These are phyloP conservation scores for Cryptophagus acutangulus DNA, from an alignment of 2,888 invertebrate species.

Conservation along the genomic window DNA sequence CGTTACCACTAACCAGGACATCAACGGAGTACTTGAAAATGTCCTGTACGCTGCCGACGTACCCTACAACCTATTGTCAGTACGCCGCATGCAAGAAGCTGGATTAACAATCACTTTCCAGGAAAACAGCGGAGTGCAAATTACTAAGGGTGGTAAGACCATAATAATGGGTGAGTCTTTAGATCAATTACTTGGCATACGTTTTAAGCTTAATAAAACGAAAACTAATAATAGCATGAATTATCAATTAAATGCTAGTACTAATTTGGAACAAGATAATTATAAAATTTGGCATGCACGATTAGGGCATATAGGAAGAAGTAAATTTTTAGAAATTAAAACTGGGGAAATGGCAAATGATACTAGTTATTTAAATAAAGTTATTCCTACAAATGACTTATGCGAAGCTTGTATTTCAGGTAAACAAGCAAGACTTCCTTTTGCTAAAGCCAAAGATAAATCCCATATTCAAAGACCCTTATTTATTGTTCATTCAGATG, in stretches of 20 bases:
- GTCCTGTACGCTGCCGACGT: constrained; percentile 35
- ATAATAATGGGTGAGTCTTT: constrained; percentile 11
- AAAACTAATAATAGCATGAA: too few species aligned
- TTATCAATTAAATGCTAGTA: too few species aligned
- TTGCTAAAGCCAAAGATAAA: constrained; percentile 16
- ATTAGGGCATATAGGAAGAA: constrained; percentile 16
- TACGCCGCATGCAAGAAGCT: constrained; percentile 20
- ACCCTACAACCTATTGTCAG: constrained; percentile 34
- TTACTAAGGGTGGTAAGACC: constrained; percentile 10
- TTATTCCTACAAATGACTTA: constrained; percentile 13
- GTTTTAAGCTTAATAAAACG: constrained; percentile 8
- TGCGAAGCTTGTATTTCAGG: constrained; percentile 21
- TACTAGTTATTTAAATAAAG: constrained; percentile 10
- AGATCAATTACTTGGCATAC: constrained; percentile 7
- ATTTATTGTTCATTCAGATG: constrained; percentile 18
- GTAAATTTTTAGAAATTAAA: constrained; percentile 15
- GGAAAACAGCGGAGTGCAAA: constrained; percentile 12
- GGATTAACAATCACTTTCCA: constrained; percentile 18
- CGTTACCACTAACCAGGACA: constrained; percentile 28
- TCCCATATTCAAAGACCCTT: constrained; percentile 15
- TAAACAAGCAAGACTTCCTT: constrained; percentile 19
- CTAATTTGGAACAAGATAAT: too few species aligned
- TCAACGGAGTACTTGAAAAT: constrained; percentile 19
- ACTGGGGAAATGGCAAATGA: constrained; percentile 7
- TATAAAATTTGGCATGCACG: constrained; percentile 15